These are phyloP conservation scores for Tipula confusa DNA, from an alignment of 2,888 invertebrate genomes.

Conservation along the genomic window DNA sequence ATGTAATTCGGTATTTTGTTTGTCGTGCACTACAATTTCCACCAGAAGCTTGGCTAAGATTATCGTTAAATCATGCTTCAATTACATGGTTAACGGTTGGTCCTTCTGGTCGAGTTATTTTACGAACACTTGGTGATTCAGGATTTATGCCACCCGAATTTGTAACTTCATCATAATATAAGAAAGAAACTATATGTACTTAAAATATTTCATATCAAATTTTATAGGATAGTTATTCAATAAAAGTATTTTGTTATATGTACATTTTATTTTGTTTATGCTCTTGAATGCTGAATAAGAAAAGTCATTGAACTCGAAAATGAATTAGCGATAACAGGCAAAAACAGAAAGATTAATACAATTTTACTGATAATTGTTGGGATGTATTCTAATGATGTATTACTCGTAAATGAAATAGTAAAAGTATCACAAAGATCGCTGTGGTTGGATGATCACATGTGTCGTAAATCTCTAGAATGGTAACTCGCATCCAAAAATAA, in stretches of 20 bases:
- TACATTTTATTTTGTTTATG: background rate
- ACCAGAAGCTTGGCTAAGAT: constrained; percentile 93
- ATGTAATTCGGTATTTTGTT: constrained; percentile 94
- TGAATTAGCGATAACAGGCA: too few species aligned
- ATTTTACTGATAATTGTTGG: too few species aligned
- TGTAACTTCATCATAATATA: constrained; percentile 57
- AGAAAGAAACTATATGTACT: background rate
- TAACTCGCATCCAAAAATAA: too few species aligned
- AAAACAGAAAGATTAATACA: too few species aligned
- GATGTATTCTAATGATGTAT: too few species aligned
- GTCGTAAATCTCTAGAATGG: too few species aligned
- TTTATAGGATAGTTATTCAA: background rate
- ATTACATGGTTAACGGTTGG: constrained; percentile 87
- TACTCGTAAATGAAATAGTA: too few species aligned
- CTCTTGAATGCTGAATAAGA: too few species aligned
- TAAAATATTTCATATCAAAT: background rate
- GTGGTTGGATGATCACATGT: too few species aligned
- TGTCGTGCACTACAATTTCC: constrained; percentile 96
- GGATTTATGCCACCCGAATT: constrained; percentile 81
- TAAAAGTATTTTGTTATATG: constrained; percentile 5
- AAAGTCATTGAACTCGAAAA: too few species aligned
- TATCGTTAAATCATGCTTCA: constrained; percentile 86
- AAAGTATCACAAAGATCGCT: too few species aligned
- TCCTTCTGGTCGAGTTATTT: constrained; percentile 79
- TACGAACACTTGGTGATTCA: constrained; percentile 78